Percentiles rank a stretch among this genome's conserved stretches.
These are phyloP conservation scores for Bilobella aurantiaca DNA, from an alignment of 1,140 invertebrate genomes.

Conservation along the genomic window DNA sequence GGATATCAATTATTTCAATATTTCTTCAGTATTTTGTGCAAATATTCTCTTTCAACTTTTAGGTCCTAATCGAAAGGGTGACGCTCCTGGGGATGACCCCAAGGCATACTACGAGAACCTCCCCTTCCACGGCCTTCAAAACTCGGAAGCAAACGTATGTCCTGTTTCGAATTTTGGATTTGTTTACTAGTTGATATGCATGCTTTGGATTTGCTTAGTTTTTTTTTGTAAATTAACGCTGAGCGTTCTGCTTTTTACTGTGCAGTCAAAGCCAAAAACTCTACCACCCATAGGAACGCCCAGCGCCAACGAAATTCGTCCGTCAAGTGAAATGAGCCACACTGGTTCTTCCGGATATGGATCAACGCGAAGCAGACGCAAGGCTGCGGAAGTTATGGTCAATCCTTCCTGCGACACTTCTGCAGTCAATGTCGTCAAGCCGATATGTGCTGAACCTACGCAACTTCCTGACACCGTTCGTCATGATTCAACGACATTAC, in stretches of 20 bases:
- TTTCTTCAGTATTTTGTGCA: too few relatives aligned
- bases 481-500: too few relatives aligned
- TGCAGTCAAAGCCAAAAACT: too few relatives aligned
- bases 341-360: conserved; percentile 51
- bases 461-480: too few relatives aligned
- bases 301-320: conserved; percentile 40
- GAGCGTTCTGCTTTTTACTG: conserved; percentile 27
- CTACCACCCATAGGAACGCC: too few relatives aligned
- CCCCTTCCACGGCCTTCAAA: conserved; percentile 82
- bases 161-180: neutral
- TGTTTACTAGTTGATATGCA: neutral
- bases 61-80: conserved; percentile 36
- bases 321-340: conserved; percentile 44
- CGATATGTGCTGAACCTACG: too few relatives aligned
- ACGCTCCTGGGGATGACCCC: conserved; percentile 39
- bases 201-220: conserved; percentile 23
- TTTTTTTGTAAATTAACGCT: too few relatives aligned
- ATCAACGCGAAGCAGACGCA: conserved; percentile 45
- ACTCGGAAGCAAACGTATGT: conserved; percentile 75
- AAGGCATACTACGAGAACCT: conserved; percentile 83
- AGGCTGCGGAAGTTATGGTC: conserved; percentile 19
- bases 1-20: too few relatives aligned
- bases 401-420: too few relatives aligned
- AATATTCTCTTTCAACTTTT: conserved; percentile 23
- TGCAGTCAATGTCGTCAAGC: too few relatives aligned